Conservation (phyloP, 2,113 vertebrate species). For the Takifugu flavidus region DNA sequence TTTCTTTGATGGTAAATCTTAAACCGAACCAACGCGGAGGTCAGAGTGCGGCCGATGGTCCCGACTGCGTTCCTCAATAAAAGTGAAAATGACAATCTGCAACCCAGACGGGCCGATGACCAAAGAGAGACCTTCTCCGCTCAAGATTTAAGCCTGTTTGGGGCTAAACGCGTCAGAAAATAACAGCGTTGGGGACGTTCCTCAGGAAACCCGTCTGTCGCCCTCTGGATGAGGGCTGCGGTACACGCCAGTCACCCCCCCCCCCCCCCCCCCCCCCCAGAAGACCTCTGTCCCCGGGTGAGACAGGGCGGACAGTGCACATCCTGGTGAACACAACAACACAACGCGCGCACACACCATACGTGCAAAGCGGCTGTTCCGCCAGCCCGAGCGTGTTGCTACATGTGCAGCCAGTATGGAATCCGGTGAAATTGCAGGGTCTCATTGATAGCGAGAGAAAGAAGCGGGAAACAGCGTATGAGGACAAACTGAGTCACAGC, state of each 20-base stretch:
- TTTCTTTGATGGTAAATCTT: constrained; percentile 36
- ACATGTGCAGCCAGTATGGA: constrained; percentile 67
- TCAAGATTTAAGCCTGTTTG: background rate
- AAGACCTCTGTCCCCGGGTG: constrained; percentile 23
- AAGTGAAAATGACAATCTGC: background rate
- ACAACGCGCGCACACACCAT: constrained; percentile 30
- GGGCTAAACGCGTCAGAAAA: background rate
- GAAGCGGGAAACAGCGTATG: constrained; percentile 11
- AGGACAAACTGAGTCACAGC: background rate
- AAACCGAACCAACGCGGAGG: constrained; percentile 10
- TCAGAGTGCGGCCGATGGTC: constrained; percentile 7
- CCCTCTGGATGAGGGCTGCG: background rate
- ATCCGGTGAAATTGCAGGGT: constrained; percentile 77
- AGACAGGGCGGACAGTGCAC: constrained; percentile 37
- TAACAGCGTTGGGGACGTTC: background rate
- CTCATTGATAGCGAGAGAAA: constrained; percentile 67
- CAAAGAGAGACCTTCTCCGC: background rate
- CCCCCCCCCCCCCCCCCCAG: background rate
- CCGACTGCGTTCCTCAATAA: background rate
- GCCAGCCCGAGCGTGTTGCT: constrained; percentile 66
- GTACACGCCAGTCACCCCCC: background rate
- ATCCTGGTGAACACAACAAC: constrained; percentile 49
- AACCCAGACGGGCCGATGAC: background rate
- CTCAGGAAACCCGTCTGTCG: no score
- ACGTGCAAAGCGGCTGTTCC: constrained; percentile 48